Conservation (phyloP, 2,797 vertebrate genomes). For the Poeciliopsis gracilis region DNA sequence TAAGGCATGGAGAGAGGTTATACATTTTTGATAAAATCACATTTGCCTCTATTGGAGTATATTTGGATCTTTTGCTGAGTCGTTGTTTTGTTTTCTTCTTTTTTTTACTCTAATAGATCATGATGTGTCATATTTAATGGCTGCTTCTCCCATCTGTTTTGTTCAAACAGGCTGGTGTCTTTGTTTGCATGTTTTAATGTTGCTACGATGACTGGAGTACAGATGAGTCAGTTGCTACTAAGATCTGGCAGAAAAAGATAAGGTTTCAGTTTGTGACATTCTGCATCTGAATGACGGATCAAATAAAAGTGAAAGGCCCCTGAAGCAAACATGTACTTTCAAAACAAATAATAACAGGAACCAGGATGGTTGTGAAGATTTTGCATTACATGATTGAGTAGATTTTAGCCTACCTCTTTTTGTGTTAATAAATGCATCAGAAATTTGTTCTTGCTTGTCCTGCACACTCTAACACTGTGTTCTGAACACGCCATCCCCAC, state of each 20-base stretch:
- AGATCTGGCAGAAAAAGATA: conserved; percentile 15
- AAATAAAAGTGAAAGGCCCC: conserved; percentile 19
- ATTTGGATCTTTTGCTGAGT: neutral
- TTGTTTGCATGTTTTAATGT: conserved; percentile 27
- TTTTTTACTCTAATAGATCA: neutral
- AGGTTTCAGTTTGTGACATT: conserved; percentile 21
- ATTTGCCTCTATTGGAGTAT: neutral
- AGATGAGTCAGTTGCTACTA: conserved; percentile 37
- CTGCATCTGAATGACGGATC: conserved; percentile 19
- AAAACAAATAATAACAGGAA: conserved; percentile 7
- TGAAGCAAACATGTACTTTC: conserved; percentile 10
- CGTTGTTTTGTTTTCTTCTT: neutral
- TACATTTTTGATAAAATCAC: neutral
- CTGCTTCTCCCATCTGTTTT: conserved; percentile 7
- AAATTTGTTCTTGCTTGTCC: neutral
- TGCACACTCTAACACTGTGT: neutral
- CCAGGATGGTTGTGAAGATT: neutral
- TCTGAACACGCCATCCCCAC: neutral
- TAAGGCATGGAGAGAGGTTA: neutral
- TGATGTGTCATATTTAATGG: conserved; percentile 22
- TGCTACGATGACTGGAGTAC: conserved; percentile 4
- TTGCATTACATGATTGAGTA: neutral
- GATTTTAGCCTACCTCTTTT: neutral
- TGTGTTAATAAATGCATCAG: neutral
- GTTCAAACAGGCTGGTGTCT: conserved; percentile 23